These are phyloP conservation scores for Selenia dentaria DNA, from an alignment of 2,888 invertebrate genomes.

Conservation along the genomic window DNA sequence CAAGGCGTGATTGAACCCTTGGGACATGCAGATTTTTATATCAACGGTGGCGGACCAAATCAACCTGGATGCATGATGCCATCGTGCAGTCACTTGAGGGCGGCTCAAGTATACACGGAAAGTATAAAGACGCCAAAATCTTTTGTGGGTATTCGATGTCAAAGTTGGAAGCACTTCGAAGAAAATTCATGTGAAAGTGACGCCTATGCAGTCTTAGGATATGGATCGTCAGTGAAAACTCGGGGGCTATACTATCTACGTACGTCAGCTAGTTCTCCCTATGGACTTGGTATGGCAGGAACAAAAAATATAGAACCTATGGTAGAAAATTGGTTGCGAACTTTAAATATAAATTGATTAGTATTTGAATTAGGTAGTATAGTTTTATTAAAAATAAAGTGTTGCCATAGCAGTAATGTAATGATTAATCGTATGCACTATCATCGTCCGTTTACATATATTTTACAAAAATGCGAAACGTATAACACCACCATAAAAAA, in stretches of 20 bases:
- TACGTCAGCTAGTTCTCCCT: conserved; percentile 63
- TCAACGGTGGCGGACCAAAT: conserved; percentile 88
- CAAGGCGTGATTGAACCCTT: conserved; percentile 82
- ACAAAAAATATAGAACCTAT: conserved; percentile 46
- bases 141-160: conserved; percentile 66
- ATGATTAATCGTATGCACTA: no score
- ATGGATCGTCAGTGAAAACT: conserved; percentile 69
- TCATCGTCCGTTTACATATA: no score
- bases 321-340: conserved; percentile 51
- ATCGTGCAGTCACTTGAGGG: conserved; percentile 76
- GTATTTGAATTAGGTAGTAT: conserved; percentile 28
- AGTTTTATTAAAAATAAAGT: conserved; percentile 23
- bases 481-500: no score
- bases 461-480: no score
- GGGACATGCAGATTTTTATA: conserved; percentile 90
- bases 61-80: conserved; percentile 88
- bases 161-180: conserved; percentile 70
- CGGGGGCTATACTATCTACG: conserved; percentile 75
- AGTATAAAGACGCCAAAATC: conserved; percentile 69
- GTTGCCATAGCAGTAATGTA: conserved; percentile 53
- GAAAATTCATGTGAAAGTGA: conserved; percentile 61
- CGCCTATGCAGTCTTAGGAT: conserved; percentile 68
- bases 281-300: conserved; percentile 72
- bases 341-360: conserved; percentile 41
- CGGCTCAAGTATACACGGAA: conserved; percentile 71